A percentile compares a stretch with the other conserved stretches of the same genome.
These are phyloP conservation scores for Drosophila cracens DNA, from an alignment of 2,888 invertebrate species.

Conservation along the genomic window DNA sequence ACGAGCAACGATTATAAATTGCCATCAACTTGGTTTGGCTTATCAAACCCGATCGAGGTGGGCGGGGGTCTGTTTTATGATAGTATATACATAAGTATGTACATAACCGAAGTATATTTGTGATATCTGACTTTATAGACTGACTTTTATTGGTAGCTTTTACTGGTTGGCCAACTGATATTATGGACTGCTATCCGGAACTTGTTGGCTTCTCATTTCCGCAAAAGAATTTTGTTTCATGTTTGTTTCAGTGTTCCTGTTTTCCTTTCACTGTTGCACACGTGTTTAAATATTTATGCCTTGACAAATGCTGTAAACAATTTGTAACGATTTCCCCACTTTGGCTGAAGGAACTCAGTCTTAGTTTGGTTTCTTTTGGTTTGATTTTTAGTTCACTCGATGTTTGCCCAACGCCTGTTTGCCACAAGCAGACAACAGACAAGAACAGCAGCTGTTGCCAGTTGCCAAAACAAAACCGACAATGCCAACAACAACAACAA, in stretches of 20 bases:
- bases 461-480: slow-evolving; percentile 40
- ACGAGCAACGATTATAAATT: slow-evolving; percentile 23
- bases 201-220: slow-evolving; percentile 25
- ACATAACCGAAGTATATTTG: not conserved
- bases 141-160: slow-evolving; percentile 20
- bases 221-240: slow-evolving; percentile 36
- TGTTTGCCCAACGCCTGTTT: slow-evolving; percentile 35
- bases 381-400: slow-evolving; percentile 6
- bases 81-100: not conserved
- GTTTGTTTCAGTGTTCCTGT: slow-evolving; percentile 17
- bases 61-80: not conserved
- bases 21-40: slow-evolving; percentile 11
- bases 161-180: slow-evolving; percentile 7
- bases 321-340: slow-evolving; percentile 29
- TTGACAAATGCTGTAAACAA: slow-evolving; percentile 79
- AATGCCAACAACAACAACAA: slow-evolving; percentile 7
- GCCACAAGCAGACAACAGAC: slow-evolving; percentile 39
- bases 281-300: slow-evolving; percentile 80
- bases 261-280: slow-evolving; percentile 54
- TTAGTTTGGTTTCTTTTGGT: slow-evolving; percentile 5
- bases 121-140: slow-evolving; percentile 7
- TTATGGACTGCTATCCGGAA: slow-evolving; percentile 20
- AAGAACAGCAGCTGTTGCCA: slow-evolving; percentile 54
- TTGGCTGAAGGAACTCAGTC: slow-evolving; percentile 25
- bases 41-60: slow-evolving; percentile 13